A percentile compares a stretch with the other conserved stretches of the same genome.
Evolutionary conservation across 2,113 vertebrate genomes (phyloP).

Genomic region (Hemicordylus capensis): DNA sequence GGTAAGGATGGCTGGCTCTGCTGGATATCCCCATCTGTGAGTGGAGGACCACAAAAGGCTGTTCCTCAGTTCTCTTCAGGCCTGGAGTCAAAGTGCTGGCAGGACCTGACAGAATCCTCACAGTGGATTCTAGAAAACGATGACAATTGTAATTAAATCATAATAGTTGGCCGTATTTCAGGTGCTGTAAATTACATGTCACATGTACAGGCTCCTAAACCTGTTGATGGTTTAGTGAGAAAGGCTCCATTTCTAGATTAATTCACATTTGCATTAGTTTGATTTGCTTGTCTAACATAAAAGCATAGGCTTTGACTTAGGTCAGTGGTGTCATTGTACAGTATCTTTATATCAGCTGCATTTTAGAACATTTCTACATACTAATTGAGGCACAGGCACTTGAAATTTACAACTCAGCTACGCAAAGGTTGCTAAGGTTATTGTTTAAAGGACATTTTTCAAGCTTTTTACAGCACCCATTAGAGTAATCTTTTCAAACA

Average conservation of each 20-base stretch:
- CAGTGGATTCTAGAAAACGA: background rate
- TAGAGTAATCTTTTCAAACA: background rate
- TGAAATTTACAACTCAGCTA: background rate
- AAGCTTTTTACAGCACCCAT: background rate
- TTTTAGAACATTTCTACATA: background rate
- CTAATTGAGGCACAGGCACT: background rate
- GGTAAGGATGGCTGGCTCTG: too few relatives aligned
- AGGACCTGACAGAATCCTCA: too few relatives aligned
- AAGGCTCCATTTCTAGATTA: background rate
- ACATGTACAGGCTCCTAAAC: too few relatives aligned
- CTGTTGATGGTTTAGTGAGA: background rate
- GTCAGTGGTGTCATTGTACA: background rate
- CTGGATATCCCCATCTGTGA: too few relatives aligned
- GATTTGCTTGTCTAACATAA: background rate
- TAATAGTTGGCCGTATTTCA: background rate
- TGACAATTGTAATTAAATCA: background rate
- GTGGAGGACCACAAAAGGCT: too few relatives aligned
- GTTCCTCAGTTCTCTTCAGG: too few relatives aligned
- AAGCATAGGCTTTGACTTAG: background rate
- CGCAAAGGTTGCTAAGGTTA: background rate
- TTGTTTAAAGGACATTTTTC: background rate
- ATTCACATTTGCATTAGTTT: background rate
- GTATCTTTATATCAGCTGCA: background rate
- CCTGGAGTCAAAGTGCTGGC: too few relatives aligned
- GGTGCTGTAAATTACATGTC: too few relatives aligned